phyloP scores from a whole-genome alignment of 2,797 vertebrate genomes.

The Pygocentrus nattereri region DNA sequence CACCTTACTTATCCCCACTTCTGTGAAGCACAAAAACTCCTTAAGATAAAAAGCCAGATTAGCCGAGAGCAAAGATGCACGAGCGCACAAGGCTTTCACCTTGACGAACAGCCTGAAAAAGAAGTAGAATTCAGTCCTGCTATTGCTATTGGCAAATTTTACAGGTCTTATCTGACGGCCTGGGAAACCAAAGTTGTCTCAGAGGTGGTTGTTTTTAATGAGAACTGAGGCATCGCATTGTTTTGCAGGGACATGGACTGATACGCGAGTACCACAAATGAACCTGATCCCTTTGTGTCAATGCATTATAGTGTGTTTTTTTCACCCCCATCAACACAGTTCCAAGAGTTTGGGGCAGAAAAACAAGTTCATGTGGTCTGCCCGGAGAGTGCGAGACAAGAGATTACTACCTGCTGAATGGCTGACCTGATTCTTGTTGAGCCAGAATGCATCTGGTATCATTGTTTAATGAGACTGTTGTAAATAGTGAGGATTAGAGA shows the following conservation, averaged over 20 bases:
- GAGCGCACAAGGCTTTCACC: not conserved
- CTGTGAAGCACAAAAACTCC: conserved; percentile 55
- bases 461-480: conserved; percentile 76
- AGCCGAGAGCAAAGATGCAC: conserved; percentile 46
- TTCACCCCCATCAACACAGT: not conserved
- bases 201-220: not conserved
- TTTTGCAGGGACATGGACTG: not conserved
- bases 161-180: not conserved
- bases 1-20: conserved; percentile 57
- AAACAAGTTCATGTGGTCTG: conserved; percentile 44
- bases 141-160: not conserved
- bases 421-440: conserved; percentile 76
- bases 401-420: conserved; percentile 80
- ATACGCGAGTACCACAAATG: conserved; percentile 9
- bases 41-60: conserved; percentile 65
- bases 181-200: not conserved
- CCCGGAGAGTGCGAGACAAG: conserved; percentile 9
- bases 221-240: conserved; percentile 15
- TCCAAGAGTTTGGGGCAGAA: conserved; percentile 24
- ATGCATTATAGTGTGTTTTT: not conserved
- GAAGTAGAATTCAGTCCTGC: not conserved
- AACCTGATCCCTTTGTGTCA: conserved; percentile 17
- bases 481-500: conserved; percentile 76
- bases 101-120: conserved; percentile 3
- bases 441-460: conserved; percentile 74